Evolutionary conservation across 2,888 invertebrate genomes (phyloP), one percentile per base, ranked within the genome.

Genomic region (Trissoscelio sp.): DNA sequence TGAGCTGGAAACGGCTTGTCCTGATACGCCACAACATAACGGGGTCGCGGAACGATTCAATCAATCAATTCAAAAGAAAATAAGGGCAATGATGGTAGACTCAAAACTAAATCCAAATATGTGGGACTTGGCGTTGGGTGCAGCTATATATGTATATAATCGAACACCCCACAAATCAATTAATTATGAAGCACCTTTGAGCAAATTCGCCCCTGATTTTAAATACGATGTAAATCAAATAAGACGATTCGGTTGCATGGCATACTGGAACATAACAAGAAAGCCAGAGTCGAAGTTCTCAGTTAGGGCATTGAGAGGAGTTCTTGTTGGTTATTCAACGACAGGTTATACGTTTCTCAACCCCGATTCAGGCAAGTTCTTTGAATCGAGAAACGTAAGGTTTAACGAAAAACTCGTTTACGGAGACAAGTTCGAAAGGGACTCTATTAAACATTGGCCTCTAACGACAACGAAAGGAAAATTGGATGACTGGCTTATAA

Each of bases 331-430:
- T 2, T 42, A 42, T 14, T 14, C 39, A 3, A 3, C 3, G 24
- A 24, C 24, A 24, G 24, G 24, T 24, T 24, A 24, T 24, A 24
- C 24, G 24, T 34, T 34, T 11, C n/a, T 34, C 34, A 34, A 34
- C 34, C 34, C 6, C 34, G n/a, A 34, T 34, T 34, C 24, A 34
- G n/a, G 39, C 2, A 42, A 42, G 12, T 42, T 42, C 39, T 42
- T 42, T 42, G 39, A 42, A 11, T 79, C 83, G 0, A 78, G 83
- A 75, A 82, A 85, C 73, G 84, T 83, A 3, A 77, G 84, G 44
- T 85, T 85, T 60, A 67, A 79, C 37, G 83, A 86, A 78, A 86
- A 83, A 79, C 20, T 84, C 18, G 81, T 82, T 14, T 85, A 81
- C 58, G 81, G 81, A 37, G 75, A 85, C 18, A 58, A 64, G 4